These are phyloP conservation scores for Druceiella hillmani DNA, from an alignment of 2,888 invertebrate genomes.

Conservation along the genomic window DNA sequence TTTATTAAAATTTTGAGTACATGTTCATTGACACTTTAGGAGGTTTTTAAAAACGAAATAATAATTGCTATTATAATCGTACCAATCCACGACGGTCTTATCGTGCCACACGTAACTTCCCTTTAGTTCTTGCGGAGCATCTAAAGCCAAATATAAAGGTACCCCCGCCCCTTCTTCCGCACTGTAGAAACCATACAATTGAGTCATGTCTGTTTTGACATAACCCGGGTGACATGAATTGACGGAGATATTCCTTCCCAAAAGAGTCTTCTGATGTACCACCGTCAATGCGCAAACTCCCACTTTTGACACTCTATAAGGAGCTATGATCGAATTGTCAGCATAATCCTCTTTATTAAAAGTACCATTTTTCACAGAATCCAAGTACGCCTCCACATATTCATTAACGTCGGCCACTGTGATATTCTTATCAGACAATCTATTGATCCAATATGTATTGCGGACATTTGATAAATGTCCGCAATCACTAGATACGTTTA, in stretches of 20 bases:
- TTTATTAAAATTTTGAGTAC: too few relatives aligned
- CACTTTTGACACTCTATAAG: slow-evolving; percentile 59
- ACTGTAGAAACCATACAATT: slow-evolving; percentile 47
- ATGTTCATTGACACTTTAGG: too few relatives aligned
- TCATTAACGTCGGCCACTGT: slow-evolving; percentile 21
- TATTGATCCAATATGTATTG: slow-evolving; percentile 26
- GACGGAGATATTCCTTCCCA: slow-evolving; percentile 43
- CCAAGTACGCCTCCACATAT: slow-evolving; percentile 53
- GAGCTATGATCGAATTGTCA: slow-evolving; percentile 46
- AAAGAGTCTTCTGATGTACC: slow-evolving; percentile 51
- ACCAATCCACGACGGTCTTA: slow-evolving; percentile 45
- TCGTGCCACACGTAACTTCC: slow-evolving; percentile 54
- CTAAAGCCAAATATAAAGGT: slow-evolving; percentile 38
- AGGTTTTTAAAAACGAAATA: too few relatives aligned
- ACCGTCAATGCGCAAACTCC: slow-evolving; percentile 53
- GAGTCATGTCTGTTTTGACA: slow-evolving; percentile 64
- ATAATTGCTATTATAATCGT: too few relatives aligned
- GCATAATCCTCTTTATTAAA: slow-evolving; percentile 8
- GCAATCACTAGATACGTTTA: slow-evolving; percentile 56
- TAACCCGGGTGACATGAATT: slow-evolving; percentile 61
- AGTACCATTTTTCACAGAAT: slow-evolving; percentile 25
- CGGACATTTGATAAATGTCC: slow-evolving; percentile 49
- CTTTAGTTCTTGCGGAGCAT: slow-evolving; percentile 38
- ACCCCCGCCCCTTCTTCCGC: slow-evolving; percentile 43
- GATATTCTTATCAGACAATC: slow-evolving; percentile 13